Evolutionary conservation across 2,888 invertebrate species (phyloP), one percentile per base, ranked within the genome.

Genomic region (Psylliodes chrysocephalus): DNA sequence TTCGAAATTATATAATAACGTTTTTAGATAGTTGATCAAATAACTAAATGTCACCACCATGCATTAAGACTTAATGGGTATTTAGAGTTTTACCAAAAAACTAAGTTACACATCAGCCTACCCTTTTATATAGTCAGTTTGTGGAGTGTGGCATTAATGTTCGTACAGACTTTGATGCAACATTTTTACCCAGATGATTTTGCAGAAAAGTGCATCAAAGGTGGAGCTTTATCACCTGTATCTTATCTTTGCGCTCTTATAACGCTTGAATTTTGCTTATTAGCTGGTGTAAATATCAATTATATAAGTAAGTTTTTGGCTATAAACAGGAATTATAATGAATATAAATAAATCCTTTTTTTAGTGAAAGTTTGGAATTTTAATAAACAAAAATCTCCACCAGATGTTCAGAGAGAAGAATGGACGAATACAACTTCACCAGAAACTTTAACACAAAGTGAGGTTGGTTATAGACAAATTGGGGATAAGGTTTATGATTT

Each of bases 31-130:
- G 79, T 87, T 60, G 87, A 90, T 80, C 86, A 87, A 74, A 77
- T 87, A 51, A 81, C 87, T 0, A 87, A 87, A 76, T 80, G 80
- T 28, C 85, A 84, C 72, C 91, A 91, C 74, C 86, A 89, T 64
- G 82, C 84, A 66, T 77, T 90, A 38, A 83, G 89, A 61, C 82
- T 90, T 66, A 86, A 86, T 73, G 90, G 91, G 1, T 90, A 90
- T 74, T 83, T 90, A 62, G 89, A 90, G 54, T 90, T 90, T 75
- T 88, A 90, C 77, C 86, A 88, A 63, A 84, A 86, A 6, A 88
- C 87, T 0, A 84, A 85, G 69, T 82, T 84, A 60, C 87, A 87
- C 55, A 86, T 87, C 71, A 84, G 87, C 57, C 80, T 88, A 12
- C 89, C 90, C 0, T 79, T 90, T 40, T 87, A 88, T 71, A 80